Evolutionary conservation across 2,888 invertebrate genomes (phyloP).

Genomic region (Drosophila austrosaltans): DNA sequence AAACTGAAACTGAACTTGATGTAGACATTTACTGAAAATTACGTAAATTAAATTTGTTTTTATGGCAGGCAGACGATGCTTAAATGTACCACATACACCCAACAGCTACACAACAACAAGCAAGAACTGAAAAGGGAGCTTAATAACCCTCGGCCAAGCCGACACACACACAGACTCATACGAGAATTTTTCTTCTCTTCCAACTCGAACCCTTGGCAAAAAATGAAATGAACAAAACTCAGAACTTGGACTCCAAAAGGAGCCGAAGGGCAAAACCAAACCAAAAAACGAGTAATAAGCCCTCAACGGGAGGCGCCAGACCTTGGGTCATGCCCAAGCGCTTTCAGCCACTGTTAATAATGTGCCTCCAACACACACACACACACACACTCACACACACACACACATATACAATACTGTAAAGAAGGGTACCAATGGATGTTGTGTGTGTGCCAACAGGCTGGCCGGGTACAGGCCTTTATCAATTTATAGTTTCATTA

Average conservation of each 20-base stretch:
- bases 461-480: conserved; percentile 20
- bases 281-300: conserved; percentile 66
- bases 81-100: conserved; percentile 43
- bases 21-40: conserved; percentile 78
- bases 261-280: conserved; percentile 34
- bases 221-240: conserved; percentile 66
- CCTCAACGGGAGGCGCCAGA: conserved; percentile 70
- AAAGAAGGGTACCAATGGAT: conserved; percentile 5
- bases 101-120: conserved; percentile 18
- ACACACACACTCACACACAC: background rate
- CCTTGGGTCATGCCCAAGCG: conserved; percentile 75
- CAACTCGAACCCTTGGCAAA: conserved; percentile 27
- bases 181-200: conserved; percentile 12
- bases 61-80: conserved; percentile 67
- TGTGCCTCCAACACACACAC: conserved; percentile 54
- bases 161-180: conserved; percentile 40
- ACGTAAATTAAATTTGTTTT: conserved; percentile 80
- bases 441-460: background rate
- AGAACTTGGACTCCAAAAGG: conserved; percentile 42
- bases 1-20: conserved; percentile 72
- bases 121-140: conserved; percentile 56
- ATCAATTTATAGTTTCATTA: conserved; percentile 44
- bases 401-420: background rate
- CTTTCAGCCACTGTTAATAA: conserved; percentile 63
- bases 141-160: conserved; percentile 64